phyloP scores from a whole-genome alignment of 1,140 invertebrate genomes.

The Alviniconcha marisindica region DNA sequence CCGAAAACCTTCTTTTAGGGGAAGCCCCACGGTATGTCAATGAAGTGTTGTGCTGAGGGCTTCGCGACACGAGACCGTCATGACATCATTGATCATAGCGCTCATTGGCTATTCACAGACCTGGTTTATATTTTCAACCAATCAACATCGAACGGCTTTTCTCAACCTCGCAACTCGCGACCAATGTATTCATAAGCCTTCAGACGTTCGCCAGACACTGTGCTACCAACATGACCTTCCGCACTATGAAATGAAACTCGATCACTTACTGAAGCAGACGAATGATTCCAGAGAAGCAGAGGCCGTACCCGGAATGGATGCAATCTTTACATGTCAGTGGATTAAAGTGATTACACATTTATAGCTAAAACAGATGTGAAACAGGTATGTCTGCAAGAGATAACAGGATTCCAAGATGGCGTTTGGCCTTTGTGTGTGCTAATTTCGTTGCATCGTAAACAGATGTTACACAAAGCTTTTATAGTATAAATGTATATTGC shows the following conservation, averaged over 20 bases:
- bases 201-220: constrained; percentile 15
- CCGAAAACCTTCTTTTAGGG: neutral
- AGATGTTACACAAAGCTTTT: too few species aligned
- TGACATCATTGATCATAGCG: neutral
- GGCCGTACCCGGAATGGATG: neutral
- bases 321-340: constrained; percentile 20
- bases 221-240: constrained; percentile 35
- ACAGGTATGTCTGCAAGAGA: constrained; percentile 31
- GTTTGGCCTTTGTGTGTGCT: constrained; percentile 15
- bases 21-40: constrained; percentile 33
- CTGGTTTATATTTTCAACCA: constrained; percentile 7
- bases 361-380: constrained; percentile 27
- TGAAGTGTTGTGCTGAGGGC: constrained; percentile 3
- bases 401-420: constrained; percentile 25
- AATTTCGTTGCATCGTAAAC: too few species aligned
- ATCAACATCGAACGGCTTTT: constrained; percentile 1
- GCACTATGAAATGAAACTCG: constrained; percentile 37
- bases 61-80: neutral
- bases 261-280: neutral
- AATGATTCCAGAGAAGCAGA: neutral
- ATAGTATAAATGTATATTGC: too few species aligned
- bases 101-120: constrained; percentile 19
- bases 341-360: neutral
- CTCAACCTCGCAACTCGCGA: constrained; percentile 13
- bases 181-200: constrained; percentile 33